These are phyloP conservation scores for Melangyna quadrimaculata DNA, from an alignment of 2,888 invertebrate species.

Conservation along the genomic window DNA sequence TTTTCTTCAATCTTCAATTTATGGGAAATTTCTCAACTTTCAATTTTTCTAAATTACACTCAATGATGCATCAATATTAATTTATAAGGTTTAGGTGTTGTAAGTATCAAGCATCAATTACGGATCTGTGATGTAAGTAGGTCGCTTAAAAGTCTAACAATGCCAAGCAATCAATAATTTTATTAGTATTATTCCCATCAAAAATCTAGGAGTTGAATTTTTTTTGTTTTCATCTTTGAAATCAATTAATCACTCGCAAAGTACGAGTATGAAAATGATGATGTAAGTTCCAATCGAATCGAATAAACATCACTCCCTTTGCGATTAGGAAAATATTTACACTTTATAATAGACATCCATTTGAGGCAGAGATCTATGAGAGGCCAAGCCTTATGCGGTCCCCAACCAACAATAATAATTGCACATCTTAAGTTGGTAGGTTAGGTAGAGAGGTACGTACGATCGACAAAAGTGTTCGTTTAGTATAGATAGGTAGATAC, in stretches of 20 bases:
- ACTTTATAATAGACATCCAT: slow-evolving; percentile 18
- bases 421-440: not conserved
- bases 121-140: not conserved
- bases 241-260: slow-evolving; percentile 35
- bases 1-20: not conserved
- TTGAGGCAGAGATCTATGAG: slow-evolving; percentile 12
- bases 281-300: slow-evolving; percentile 52
- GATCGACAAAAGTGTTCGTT: not conserved
- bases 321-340: slow-evolving; percentile 39
- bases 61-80: slow-evolving; percentile 4
- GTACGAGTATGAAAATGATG: slow-evolving; percentile 39
- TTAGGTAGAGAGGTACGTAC: no score
- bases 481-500: not conserved
- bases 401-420: slow-evolving; percentile 11
- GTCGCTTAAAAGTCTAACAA: not conserved
- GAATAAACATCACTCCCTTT: slow-evolving; percentile 38
- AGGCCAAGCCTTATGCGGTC: slow-evolving; percentile 28
- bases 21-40: not conserved
- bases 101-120: slow-evolving; percentile 6
- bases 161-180: slow-evolving; percentile 6
- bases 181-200: slow-evolving; percentile 7
- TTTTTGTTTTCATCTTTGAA: not conserved
- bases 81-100: not conserved
- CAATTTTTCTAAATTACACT: not conserved
- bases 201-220: not conserved